Evolutionary conservation across 2,888 invertebrate genomes (phyloP).

Genomic region (Atethmia centrago): DNA sequence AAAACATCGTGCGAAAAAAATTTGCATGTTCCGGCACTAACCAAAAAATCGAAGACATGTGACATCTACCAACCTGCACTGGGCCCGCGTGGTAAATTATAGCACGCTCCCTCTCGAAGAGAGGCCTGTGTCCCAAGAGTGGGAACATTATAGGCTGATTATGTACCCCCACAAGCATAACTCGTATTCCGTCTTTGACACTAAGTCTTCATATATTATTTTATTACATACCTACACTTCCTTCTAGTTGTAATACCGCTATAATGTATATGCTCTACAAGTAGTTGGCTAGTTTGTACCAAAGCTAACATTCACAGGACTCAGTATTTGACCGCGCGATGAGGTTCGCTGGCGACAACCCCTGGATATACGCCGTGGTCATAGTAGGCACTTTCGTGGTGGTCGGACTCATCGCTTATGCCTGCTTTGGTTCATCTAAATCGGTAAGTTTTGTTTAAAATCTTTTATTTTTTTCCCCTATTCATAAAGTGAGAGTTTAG

Average conservation of each 20-base stretch:
- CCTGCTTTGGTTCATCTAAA: constrained; percentile 92
- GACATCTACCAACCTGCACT: too few relatives aligned
- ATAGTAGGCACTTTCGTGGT: constrained; percentile 94
- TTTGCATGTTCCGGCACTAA: too few relatives aligned
- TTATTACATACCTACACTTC: neutral
- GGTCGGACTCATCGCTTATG: constrained; percentile 94
- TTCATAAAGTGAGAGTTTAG: too few relatives aligned
- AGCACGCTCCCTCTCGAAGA: too few relatives aligned
- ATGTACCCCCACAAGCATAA: neutral
- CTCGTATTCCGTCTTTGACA: neutral
- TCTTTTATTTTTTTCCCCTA: too few relatives aligned
- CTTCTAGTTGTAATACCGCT: neutral
- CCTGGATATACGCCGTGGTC: constrained; percentile 97
- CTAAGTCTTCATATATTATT: neutral
- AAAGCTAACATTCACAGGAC: constrained; percentile 90
- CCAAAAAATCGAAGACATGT: too few relatives aligned
- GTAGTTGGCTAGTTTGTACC: constrained; percentile 63
- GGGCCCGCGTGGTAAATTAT: too few relatives aligned
- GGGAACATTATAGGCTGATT: too few relatives aligned
- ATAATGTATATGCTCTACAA: constrained; percentile 58
- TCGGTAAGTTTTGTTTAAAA: constrained; percentile 83
- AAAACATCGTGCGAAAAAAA: too few relatives aligned
- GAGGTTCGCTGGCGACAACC: constrained; percentile 95
- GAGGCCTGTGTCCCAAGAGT: too few relatives aligned
- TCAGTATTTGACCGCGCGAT: constrained; percentile 94